These are phyloP conservation scores for Cryptomyrus ogoouensis DNA, from an alignment of 2,113 vertebrate species.

Conservation along the genomic window DNA sequence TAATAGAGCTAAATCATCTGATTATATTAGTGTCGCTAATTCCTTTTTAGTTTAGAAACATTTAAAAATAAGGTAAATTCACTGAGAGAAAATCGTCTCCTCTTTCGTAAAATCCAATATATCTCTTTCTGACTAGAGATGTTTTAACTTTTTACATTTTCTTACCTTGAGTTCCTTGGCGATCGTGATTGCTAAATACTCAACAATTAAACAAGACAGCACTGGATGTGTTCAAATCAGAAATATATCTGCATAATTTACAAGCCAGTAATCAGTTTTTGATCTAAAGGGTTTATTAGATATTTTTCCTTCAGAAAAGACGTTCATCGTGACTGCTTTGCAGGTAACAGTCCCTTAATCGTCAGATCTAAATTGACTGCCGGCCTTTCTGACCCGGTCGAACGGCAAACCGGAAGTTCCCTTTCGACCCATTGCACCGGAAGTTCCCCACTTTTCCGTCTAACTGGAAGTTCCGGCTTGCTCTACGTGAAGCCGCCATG, in stretches of 20 bases:
- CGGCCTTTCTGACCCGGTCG: not conserved
- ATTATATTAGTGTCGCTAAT: too few species aligned
- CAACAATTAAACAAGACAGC: not conserved
- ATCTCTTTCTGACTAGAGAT: too few species aligned
- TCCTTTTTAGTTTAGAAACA: too few species aligned
- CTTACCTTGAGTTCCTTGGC: not conserved
- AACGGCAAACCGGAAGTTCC: not conserved
- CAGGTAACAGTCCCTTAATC: not conserved
- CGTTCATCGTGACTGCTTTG: not conserved
- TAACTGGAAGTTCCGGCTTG: constrained; percentile 25
- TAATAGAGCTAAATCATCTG: too few species aligned
- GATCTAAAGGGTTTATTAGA: not conserved
- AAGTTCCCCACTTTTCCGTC: not conserved
- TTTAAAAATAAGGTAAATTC: too few species aligned
- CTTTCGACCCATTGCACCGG: not conserved
- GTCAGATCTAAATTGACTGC: not conserved
- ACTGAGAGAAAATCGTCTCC: too few species aligned
- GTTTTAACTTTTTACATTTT: not conserved
- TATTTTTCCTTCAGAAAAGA: not conserved
- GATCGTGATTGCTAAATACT: not conserved
- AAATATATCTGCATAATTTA: not conserved
- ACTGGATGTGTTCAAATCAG: not conserved
- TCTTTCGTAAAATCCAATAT: too few species aligned
- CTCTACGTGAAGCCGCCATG: constrained; percentile 14
- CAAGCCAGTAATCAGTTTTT: not conserved